phyloP scores from a whole-genome alignment of 2,797 vertebrate species.

The Sparus aurata region DNA sequence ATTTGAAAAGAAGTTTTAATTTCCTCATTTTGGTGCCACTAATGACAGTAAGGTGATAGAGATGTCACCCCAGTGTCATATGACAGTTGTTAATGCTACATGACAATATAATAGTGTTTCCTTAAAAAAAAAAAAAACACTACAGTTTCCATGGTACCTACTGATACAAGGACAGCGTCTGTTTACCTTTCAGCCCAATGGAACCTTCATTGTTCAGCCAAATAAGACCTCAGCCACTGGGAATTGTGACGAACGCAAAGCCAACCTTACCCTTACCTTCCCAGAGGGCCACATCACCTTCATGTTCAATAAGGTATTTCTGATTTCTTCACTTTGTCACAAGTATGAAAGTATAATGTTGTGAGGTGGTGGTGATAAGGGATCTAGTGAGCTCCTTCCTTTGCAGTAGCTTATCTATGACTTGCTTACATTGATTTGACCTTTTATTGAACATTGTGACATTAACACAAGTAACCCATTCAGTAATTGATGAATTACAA shows the following conservation, averaged over 20 bases:
- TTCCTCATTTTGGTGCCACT: constrained; percentile 35
- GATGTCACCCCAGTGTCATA: constrained; percentile 30
- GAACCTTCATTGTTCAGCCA: constrained; percentile 77
- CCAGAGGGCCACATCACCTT: constrained; percentile 71
- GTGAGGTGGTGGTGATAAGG: background rate
- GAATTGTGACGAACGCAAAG: background rate
- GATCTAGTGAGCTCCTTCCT: background rate
- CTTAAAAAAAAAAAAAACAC: background rate
- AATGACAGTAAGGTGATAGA: background rate
- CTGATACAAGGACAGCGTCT: background rate
- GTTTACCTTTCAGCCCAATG: constrained; percentile 56
- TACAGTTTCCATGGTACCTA: background rate
- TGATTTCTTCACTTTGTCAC: background rate
- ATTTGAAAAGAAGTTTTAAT: constrained; percentile 42
- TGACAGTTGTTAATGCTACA: constrained; percentile 7
- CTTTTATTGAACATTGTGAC: background rate
- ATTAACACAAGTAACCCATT: background rate
- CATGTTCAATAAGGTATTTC: constrained; percentile 77
- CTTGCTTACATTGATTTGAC: background rate
- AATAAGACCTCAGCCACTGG: accelerated
- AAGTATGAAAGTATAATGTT: background rate
- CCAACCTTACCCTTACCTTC: constrained; percentile 60
- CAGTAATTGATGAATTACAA: background rate
- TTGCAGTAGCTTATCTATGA: background rate
- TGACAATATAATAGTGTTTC: background rate